phyloP scores from a whole-genome alignment of 2,797 vertebrate species.

The Ptychadena robeensis region DNA sequence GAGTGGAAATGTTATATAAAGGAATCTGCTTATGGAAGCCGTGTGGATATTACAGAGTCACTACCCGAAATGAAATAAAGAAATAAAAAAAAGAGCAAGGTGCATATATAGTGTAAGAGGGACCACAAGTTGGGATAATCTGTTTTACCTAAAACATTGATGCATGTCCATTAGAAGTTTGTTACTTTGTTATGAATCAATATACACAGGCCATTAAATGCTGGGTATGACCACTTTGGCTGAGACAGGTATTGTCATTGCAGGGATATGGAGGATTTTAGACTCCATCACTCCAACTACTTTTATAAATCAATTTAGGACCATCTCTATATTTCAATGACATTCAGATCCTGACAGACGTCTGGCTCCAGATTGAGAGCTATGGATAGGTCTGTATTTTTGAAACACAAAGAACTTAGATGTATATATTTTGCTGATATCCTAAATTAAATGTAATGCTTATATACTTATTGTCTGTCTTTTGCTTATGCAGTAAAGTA shows the following conservation, averaged over 20 bases:
- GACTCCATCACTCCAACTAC: slow-evolving; percentile 21
- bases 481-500: not conserved
- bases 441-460: not conserved
- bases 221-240: slow-evolving; percentile 7
- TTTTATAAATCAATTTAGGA: slow-evolving; percentile 30
- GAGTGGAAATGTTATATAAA: slow-evolving; percentile 71
- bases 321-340: slow-evolving; percentile 25
- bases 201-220: slow-evolving; percentile 21
- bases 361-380: slow-evolving; percentile 31
- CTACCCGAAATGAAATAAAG: slow-evolving; percentile 45
- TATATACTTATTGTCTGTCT: not conserved
- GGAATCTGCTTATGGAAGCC: slow-evolving; percentile 67
- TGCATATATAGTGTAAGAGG: not conserved
- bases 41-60: slow-evolving; percentile 66
- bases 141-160: slow-evolving; percentile 32
- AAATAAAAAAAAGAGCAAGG: not conserved
- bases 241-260: slow-evolving; percentile 3
- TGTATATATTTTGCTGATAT: not conserved
- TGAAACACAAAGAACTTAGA: not conserved
- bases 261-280: not conserved
- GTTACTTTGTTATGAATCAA: slow-evolving; percentile 33
- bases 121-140: not conserved
- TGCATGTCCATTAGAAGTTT: slow-evolving; percentile 24
- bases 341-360: slow-evolving; percentile 12
- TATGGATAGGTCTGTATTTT: not conserved